Evolutionary conservation across 2,888 invertebrate species (phyloP).

Genomic region (Polymixis lichenea): DNA sequence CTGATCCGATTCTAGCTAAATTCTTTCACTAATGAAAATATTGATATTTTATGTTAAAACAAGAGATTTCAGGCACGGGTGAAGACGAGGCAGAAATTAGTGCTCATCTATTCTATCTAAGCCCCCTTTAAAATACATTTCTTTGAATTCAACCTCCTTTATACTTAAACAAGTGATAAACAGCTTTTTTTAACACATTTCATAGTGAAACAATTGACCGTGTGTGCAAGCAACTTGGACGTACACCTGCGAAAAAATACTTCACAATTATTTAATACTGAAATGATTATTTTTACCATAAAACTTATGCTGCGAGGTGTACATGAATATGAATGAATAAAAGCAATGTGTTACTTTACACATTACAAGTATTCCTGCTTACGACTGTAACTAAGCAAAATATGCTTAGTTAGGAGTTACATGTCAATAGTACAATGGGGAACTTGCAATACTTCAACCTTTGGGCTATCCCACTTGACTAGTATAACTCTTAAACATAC

Average conservation of each 20-base stretch:
- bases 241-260: slow-evolving; percentile 23
- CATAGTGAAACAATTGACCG: slow-evolving; percentile 48
- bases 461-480: not conserved
- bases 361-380: not conserved
- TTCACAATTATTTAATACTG: not conserved
- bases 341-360: not conserved
- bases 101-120: not conserved
- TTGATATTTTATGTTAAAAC: not conserved
- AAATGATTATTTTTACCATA: not conserved
- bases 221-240: slow-evolving; percentile 52
- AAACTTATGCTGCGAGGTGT: slow-evolving; percentile 19
- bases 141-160: not conserved
- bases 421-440: slow-evolving; percentile 4
- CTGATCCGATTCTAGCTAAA: not conserved
- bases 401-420: not conserved
- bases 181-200: slow-evolving; percentile 55
- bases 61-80: not conserved
- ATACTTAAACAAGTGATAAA: not conserved
- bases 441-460: not conserved
- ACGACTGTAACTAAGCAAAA: not conserved
- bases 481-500: not conserved
- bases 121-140: not conserved
- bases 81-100: not conserved
- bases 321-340: slow-evolving; percentile 3
- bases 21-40: not conserved